phyloP scores from a whole-genome alignment of 2,888 invertebrate genomes.

The Cephus pygmeus region DNA sequence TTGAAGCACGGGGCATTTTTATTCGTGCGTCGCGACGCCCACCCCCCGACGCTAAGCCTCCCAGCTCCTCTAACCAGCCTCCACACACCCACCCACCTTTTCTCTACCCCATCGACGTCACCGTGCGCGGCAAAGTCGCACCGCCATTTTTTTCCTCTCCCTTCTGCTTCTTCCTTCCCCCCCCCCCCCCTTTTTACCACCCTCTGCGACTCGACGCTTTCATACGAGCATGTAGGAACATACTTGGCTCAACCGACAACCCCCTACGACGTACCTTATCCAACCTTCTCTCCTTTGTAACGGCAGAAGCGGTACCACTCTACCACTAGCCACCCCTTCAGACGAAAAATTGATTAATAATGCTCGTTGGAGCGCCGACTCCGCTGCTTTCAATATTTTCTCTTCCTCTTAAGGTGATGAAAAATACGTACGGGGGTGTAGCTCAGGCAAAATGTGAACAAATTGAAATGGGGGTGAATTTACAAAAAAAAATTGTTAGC shows the following conservation, averaged over 20 bases:
- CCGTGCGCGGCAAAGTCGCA: conserved; percentile 47
- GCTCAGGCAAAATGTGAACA: neutral
- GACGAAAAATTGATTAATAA: neutral
- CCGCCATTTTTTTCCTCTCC: conserved; percentile 52
- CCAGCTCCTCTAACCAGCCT: conserved; percentile 36
- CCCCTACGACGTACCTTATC: neutral
- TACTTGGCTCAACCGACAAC: neutral
- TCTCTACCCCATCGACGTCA: conserved; percentile 43
- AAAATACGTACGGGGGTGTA: too few species aligned
- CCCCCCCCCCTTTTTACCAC: neutral
- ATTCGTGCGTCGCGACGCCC: conserved; percentile 53
- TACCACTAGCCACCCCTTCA: neutral
- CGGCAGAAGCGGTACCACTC: neutral
- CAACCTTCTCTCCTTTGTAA: neutral
- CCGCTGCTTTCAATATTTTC: neutral
- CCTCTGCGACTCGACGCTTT: conserved; percentile 40
- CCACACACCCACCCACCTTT: conserved; percentile 35
- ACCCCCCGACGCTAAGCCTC: conserved; percentile 6
- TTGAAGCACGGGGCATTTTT: conserved; percentile 58
- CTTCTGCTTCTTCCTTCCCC: neutral
- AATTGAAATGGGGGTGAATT: neutral
- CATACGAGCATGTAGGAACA: conserved; percentile 32
- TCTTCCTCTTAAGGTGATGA: neutral
- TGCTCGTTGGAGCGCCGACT: neutral
- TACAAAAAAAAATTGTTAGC: neutral